Conservation (phyloP, 2,113 vertebrate genomes). For the Micromys minutus region DNA sequence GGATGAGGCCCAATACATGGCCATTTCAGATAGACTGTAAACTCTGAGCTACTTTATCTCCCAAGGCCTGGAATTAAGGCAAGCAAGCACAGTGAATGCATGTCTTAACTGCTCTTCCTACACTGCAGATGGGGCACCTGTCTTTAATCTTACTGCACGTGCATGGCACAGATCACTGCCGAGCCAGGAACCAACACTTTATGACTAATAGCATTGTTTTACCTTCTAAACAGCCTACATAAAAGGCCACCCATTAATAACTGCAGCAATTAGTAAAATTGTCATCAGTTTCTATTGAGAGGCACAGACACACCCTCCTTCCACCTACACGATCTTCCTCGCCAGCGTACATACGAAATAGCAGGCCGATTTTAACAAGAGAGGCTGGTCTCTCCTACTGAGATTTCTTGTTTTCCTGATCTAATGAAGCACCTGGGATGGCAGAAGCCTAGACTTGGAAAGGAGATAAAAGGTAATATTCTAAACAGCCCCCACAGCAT, state of each 20-base stretch:
- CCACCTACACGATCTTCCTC: background rate
- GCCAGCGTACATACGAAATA: background rate
- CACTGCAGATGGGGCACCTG: background rate
- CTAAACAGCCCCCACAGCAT: background rate
- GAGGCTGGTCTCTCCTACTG: background rate
- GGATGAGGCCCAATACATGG: background rate
- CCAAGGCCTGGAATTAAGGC: background rate
- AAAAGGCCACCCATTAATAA: slow-evolving; percentile 60
- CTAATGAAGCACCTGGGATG: slow-evolving; percentile 10
- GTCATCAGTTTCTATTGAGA: slow-evolving; percentile 55
- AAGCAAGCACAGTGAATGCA: background rate
- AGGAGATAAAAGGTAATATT: background rate
- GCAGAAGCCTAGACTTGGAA: background rate
- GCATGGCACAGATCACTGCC: background rate
- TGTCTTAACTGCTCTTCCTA: slow-evolving; percentile 10
- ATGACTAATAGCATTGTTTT: slow-evolving; percentile 54
- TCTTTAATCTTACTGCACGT: background rate
- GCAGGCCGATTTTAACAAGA: background rate
- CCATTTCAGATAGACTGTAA: background rate
- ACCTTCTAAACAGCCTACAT: slow-evolving; percentile 45
- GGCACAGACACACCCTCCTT: slow-evolving; percentile 9
- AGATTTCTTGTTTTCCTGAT: background rate
- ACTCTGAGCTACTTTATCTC: background rate
- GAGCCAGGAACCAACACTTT: slow-evolving; percentile 20
- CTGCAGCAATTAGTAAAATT: slow-evolving; percentile 52